A percentile compares a stretch with the other conserved stretches of the same genome.
phyloP scores from a whole-genome alignment of 2,797 vertebrate species.

The Falco novaeseelandiae region DNA sequence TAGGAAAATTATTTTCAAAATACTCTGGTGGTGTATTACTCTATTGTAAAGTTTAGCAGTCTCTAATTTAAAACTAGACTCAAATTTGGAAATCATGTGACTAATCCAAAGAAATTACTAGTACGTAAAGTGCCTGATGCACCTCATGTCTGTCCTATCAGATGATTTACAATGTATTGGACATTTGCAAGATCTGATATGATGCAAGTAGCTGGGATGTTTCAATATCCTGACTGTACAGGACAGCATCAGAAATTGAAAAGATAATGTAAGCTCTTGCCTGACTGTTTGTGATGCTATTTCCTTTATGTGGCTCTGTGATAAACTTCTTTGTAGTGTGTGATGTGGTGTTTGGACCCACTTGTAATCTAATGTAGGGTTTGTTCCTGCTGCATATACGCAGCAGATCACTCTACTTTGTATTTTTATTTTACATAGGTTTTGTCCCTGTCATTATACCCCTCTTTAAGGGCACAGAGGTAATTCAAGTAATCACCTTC shows the following conservation, averaged over 20 bases:
- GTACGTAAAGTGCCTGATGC: rapidly evolving
- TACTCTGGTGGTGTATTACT: not conserved
- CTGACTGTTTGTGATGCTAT: not conserved
- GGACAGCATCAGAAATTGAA: not conserved
- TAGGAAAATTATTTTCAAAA: not conserved
- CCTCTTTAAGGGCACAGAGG: not conserved
- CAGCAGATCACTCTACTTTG: not conserved
- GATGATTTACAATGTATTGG: not conserved
- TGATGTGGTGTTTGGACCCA: not conserved
- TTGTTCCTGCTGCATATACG: not conserved
- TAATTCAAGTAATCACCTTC: not conserved
- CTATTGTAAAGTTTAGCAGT: not conserved
- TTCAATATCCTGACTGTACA: not conserved
- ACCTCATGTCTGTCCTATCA: not conserved
- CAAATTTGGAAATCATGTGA: not conserved
- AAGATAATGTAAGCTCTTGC: not conserved
- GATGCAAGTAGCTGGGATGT: not conserved
- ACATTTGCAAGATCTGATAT: not conserved
- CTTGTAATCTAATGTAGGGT: not conserved
- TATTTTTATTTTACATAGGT: not conserved
- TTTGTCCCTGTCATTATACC: not conserved
- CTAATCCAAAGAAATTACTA: not conserved
- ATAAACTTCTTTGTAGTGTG: not conserved
- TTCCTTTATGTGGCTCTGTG: not conserved
- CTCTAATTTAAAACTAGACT: not conserved